phyloP scores from a whole-genome alignment of 2,797 vertebrate genomes.

The Chiloscyllium punctatum region DNA sequence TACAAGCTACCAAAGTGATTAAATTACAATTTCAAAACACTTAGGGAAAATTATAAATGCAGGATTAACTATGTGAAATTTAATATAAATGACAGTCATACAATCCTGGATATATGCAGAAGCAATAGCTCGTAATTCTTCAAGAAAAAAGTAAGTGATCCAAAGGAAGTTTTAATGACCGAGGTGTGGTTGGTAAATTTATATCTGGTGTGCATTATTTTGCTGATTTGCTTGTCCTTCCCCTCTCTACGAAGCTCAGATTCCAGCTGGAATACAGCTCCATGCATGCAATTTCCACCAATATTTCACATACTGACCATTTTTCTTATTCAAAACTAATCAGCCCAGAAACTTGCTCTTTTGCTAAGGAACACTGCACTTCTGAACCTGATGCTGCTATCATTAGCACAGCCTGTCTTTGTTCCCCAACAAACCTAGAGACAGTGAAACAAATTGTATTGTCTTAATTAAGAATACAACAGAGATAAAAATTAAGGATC shows the following conservation, averaged over 20 bases:
- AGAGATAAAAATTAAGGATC: background rate
- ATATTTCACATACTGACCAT: background rate
- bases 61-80: no score
- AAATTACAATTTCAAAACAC: background rate
- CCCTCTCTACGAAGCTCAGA: background rate
- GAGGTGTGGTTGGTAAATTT: no score
- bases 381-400: background rate
- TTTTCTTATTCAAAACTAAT: background rate
- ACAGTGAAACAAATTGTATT: background rate
- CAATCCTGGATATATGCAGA: background rate
- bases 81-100: background rate
- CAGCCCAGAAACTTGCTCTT: background rate
- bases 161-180: background rate
- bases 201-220: background rate
- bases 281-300: background rate
- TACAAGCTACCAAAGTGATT: background rate
- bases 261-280: background rate
- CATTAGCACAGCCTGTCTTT: background rate
- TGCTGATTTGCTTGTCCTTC: background rate
- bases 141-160: background rate
- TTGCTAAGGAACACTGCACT: background rate
- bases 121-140: background rate
- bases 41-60: background rate
- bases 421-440: background rate
- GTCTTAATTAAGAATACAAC: background rate